A percentile compares a stretch with the other conserved stretches of the same genome.
These are phyloP conservation scores for Bovichtus diacanthus DNA, from an alignment of 2,797 vertebrate species.

Conservation along the genomic window DNA sequence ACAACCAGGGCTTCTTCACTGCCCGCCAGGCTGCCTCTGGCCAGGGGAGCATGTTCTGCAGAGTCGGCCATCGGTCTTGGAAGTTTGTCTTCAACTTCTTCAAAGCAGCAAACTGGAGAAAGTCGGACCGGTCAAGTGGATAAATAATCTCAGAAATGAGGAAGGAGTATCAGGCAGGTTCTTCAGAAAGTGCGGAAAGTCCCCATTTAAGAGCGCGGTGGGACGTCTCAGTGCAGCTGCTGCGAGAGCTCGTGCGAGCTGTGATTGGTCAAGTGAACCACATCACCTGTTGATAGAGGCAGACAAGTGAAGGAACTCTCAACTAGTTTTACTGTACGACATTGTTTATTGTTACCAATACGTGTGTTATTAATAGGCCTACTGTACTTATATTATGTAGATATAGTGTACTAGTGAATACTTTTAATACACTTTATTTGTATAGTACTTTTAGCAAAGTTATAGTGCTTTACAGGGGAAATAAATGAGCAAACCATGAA, in stretches of 20 bases:
- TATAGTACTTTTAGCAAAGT: neutral
- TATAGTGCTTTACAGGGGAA: neutral
- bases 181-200: conserved; percentile 48
- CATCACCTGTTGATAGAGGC: conserved; percentile 80
- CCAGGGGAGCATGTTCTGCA: conserved; percentile 50
- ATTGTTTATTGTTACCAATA: neutral
- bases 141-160: conserved; percentile 37
- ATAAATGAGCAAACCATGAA: neutral
- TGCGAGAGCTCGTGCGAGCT: conserved; percentile 2
- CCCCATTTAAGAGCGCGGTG: conserved; percentile 10
- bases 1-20: conserved; percentile 51
- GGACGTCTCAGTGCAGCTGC: conserved; percentile 1
- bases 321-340: neutral
- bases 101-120: neutral
- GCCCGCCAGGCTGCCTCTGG: conserved; percentile 32
- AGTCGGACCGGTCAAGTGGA: rapidly evolving
- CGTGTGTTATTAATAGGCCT: no score
- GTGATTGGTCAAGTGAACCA: conserved; percentile 63
- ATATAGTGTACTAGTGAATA: neutral
- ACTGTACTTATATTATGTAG: neutral
- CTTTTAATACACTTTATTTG: neutral
- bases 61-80: conserved; percentile 45
- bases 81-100: conserved; percentile 10
- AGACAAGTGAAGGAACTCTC: conserved; percentile 30
- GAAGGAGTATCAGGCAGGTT: conserved; percentile 34